Percentiles rank a stretch among this genome's conserved stretches.
phyloP scores from a whole-genome alignment of 1,140 invertebrate genomes.

The Drusus annulatus region DNA sequence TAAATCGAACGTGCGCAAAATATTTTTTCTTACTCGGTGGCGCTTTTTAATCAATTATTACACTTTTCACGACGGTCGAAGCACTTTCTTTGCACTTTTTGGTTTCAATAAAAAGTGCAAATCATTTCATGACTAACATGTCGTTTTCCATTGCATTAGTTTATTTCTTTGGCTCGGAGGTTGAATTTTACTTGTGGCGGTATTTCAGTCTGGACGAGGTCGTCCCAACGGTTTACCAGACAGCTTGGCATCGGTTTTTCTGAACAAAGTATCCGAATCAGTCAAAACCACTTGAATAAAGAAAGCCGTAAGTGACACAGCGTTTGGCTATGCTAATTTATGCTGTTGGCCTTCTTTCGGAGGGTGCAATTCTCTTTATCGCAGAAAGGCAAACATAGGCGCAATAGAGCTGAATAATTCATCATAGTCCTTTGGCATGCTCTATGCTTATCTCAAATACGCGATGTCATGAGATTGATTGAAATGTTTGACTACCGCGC shows the following conservation, averaged over 20 bases:
- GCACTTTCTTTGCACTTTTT: too few relatives aligned
- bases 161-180: not conserved
- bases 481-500: slow-evolving; percentile 9
- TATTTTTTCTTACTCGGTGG: too few relatives aligned
- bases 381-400: not conserved
- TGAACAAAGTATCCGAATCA: not conserved
- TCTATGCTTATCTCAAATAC: slow-evolving; percentile 1
- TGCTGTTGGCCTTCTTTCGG: not conserved
- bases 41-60: too few relatives aligned
- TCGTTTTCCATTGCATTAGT: too few relatives aligned
- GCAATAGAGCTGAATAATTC: slow-evolving; percentile 3
- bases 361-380: not conserved
- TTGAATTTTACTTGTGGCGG: not conserved
- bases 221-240: slow-evolving; percentile 16
- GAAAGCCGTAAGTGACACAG: slow-evolving; percentile 1
- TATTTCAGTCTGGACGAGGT: not conserved
- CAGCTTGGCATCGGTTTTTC: slow-evolving; percentile 26
- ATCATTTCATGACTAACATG: too few relatives aligned
- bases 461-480: slow-evolving; percentile 4
- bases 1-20: too few relatives aligned
- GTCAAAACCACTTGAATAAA: not conserved
- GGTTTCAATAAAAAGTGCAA: too few relatives aligned
- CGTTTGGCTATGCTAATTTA: slow-evolving; percentile 14
- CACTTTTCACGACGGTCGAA: too few relatives aligned
- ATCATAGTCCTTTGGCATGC: not conserved